Conservation (phyloP, 2,797 vertebrate genomes). For the Tarsius wallacei region DNA sequence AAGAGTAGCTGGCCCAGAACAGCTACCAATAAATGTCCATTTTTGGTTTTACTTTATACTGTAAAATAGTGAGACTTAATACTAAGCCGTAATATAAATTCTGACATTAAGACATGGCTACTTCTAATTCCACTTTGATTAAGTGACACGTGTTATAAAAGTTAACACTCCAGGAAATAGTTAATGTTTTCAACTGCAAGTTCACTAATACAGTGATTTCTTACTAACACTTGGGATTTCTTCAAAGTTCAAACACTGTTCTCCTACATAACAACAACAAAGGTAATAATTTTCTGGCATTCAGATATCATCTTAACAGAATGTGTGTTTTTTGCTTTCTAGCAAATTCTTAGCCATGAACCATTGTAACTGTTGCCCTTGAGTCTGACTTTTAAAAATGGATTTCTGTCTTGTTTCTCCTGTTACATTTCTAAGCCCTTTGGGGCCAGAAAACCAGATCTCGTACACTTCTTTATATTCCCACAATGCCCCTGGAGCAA, state of each 20-base stretch:
- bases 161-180: conserved; percentile 21
- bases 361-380: conserved; percentile 48
- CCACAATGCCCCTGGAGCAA: neutral
- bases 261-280: conserved; percentile 17
- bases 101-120: conserved; percentile 31
- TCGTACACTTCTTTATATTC: neutral
- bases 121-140: conserved; percentile 51
- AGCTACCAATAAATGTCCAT: conserved; percentile 46
- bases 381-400: neutral
- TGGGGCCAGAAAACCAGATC: conserved; percentile 24
- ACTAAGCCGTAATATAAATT: conserved; percentile 36
- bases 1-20: neutral
- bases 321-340: conserved; percentile 62
- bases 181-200: neutral
- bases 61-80: conserved; percentile 46
- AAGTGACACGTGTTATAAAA: conserved; percentile 40
- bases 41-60: conserved; percentile 50
- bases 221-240: conserved; percentile 39
- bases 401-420: neutral
- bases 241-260: conserved; percentile 48
- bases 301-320: conserved; percentile 19
- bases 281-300: conserved; percentile 9
- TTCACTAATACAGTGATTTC: conserved; percentile 19
- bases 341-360: conserved; percentile 60
- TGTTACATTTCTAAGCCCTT: conserved; percentile 15